Percentiles rank a stretch among this genome's conserved stretches.
Evolutionary conservation across 2,797 vertebrate species (phyloP).

Genomic region (Thamnophis elegans): DNA sequence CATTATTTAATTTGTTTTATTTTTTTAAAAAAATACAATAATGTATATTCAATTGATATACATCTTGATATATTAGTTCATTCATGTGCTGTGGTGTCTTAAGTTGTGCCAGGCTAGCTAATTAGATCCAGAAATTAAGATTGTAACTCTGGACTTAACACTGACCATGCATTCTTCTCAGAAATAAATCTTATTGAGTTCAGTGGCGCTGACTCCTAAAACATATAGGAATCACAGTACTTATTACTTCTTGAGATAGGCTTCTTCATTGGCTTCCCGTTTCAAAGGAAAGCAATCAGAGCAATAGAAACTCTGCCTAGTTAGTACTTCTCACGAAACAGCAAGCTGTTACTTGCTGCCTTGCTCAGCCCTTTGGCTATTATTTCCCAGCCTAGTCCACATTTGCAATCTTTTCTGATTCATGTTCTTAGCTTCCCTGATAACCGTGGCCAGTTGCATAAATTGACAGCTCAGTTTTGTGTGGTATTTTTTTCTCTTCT

Average conservation of each 20-base stretch:
- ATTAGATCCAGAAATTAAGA: background rate
- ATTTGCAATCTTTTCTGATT: constrained; percentile 2
- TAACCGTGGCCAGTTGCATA: background rate
- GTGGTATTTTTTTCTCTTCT: background rate
- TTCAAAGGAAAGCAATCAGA: background rate
- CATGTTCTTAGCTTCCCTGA: background rate
- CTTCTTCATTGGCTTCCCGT: background rate
- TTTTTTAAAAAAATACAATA: background rate
- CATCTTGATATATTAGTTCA: background rate
- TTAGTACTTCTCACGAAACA: background rate
- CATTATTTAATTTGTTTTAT: background rate
- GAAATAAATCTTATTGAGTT: background rate
- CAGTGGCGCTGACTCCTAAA: background rate
- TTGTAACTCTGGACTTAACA: background rate
- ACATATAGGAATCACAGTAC: background rate
- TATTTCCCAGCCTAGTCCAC: background rate
- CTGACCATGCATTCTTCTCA: too few species aligned
- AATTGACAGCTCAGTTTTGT: background rate
- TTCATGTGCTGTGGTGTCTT: background rate
- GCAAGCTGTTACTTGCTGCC: background rate
- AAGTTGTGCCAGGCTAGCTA: background rate
- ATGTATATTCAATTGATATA: background rate
- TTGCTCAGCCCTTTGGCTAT: background rate
- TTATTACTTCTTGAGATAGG: background rate
- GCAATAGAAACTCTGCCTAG: background rate